phyloP scores from a whole-genome alignment of 2,888 invertebrate species.

The Netelia inedita region DNA sequence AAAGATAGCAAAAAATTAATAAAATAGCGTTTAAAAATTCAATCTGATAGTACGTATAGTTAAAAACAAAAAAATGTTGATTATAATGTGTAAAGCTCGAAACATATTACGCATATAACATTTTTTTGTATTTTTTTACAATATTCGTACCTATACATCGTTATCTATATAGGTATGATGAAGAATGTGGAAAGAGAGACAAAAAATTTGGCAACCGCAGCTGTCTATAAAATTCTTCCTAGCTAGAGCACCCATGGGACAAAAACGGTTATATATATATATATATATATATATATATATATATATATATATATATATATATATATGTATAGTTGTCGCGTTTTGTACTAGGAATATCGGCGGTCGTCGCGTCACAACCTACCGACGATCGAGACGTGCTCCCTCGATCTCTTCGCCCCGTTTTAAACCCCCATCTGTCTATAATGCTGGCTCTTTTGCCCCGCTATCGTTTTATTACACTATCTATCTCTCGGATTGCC shows the following conservation, averaged over 20 bases:
- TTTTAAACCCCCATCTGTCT: background rate
- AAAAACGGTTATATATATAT: background rate
- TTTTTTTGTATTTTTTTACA: no score
- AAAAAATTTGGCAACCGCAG: constrained; percentile 69
- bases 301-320: no score
- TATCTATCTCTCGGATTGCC: constrained; percentile 21
- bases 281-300: constrained; percentile 13
- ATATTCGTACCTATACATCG: constrained; percentile 15
- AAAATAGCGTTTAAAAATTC: no score
- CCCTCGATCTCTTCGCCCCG: constrained; percentile 14
- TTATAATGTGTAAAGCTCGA: no score
- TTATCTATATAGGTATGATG: background rate
- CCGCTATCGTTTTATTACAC: constrained; percentile 29
- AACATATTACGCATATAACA: no score
- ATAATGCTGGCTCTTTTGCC: background rate
- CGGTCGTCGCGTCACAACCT: constrained; percentile 20
- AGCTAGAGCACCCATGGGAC: constrained; percentile 59
- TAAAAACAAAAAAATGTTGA: no score
- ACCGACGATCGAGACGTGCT: constrained; percentile 43
- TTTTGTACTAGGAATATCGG: constrained; percentile 4
- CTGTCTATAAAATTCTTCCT: constrained; percentile 73
- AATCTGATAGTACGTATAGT: no score
- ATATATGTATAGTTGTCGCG: background rate
- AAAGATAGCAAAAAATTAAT: no score
- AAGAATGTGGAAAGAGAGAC: background rate